These are phyloP conservation scores for Crocidura indochinensis DNA, from an alignment of 2,797 vertebrate genomes.

Conservation along the genomic window DNA sequence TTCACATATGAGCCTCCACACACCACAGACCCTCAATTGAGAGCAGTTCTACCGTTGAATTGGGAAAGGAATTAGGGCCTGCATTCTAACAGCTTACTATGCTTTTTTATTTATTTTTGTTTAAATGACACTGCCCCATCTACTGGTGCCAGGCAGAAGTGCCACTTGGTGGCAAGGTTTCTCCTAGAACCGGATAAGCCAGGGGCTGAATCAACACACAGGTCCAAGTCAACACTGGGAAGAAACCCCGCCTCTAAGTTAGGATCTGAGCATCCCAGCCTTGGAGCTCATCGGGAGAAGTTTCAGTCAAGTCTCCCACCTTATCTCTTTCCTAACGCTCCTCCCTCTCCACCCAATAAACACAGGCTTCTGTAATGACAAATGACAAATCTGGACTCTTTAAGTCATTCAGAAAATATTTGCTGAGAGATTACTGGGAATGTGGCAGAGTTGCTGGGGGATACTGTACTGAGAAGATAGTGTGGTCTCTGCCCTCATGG, in stretches of 20 bases:
- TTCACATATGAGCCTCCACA: background rate
- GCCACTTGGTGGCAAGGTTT: constrained; percentile 6
- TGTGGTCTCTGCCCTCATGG: constrained; percentile 30
- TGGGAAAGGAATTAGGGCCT: background rate
- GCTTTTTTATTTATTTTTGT: background rate
- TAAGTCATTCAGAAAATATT: constrained; percentile 59
- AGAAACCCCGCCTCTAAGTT: background rate
- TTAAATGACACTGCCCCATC: constrained; percentile 74
- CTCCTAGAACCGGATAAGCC: constrained; percentile 6
- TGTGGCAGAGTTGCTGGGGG: background rate
- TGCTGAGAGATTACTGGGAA: constrained; percentile 10
- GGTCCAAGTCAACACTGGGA: background rate
- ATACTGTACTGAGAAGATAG: background rate
- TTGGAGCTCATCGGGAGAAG: background rate
- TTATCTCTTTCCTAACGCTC: background rate
- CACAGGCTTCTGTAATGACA: constrained; percentile 21
- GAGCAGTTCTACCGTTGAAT: background rate
- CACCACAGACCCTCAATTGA: background rate
- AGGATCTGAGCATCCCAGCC: background rate
- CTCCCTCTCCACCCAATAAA: background rate
- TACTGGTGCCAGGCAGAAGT: constrained; percentile 74
- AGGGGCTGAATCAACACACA: background rate
- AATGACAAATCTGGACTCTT: constrained; percentile 46
- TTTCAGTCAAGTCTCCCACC: background rate
- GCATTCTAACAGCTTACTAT: background rate